A percentile compares a stretch with the other conserved stretches of the same genome.
Evolutionary conservation across 2,888 invertebrate genomes (phyloP).

Genomic region (Tipula confusa): DNA sequence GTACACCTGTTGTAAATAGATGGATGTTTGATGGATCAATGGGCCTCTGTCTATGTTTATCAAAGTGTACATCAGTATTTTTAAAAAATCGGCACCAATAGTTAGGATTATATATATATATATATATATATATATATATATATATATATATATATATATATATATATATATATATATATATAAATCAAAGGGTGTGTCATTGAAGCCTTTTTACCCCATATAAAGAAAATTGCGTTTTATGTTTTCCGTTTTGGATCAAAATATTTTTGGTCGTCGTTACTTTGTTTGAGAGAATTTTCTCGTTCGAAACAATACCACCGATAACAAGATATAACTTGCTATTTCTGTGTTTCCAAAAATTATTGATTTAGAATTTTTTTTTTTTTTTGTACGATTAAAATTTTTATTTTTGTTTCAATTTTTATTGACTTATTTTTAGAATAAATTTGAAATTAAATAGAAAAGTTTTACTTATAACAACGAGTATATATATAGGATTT

Average conservation of each 20-base stretch:
- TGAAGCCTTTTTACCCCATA: background rate
- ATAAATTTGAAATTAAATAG: constrained; percentile 3
- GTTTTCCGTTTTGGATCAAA: background rate
- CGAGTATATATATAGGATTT: background rate
- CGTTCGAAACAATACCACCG: background rate
- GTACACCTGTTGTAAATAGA: no score
- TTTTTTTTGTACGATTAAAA: no score
- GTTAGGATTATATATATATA: no score
- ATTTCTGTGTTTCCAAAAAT: background rate
- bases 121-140: no score
- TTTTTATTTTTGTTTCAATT: background rate
- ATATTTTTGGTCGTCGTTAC: background rate
- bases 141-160: no score
- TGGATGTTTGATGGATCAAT: no score
- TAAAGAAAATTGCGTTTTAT: background rate
- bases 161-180: background rate
- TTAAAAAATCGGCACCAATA: no score
- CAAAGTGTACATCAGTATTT: no score
- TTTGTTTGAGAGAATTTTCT: background rate
- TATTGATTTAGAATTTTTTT: background rate
- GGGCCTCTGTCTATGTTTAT: no score
- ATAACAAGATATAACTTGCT: background rate
- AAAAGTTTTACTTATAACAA: background rate
- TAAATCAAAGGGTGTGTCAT: background rate
- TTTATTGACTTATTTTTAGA: constrained; percentile 21